These are phyloP conservation scores for Scaeva pyrastri DNA, from an alignment of 2,888 invertebrate genomes.

Conservation along the genomic window DNA sequence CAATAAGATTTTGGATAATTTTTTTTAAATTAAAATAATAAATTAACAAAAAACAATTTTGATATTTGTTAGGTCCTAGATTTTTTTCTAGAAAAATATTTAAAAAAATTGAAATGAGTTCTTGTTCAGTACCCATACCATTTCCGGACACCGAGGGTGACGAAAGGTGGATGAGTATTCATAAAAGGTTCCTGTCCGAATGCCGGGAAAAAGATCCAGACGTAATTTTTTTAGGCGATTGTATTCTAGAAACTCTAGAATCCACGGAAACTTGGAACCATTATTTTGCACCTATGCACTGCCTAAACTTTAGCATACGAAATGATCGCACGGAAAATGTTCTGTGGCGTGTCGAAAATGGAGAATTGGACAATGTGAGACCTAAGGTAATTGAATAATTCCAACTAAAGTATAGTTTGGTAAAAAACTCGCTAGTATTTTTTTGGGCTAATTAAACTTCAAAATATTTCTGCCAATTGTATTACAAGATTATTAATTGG, in stretches of 20 bases:
- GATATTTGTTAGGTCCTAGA: neutral
- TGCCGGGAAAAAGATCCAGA: constrained; percentile 96
- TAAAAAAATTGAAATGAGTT: constrained; percentile 87
- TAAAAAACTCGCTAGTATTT: neutral
- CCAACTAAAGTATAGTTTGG: neutral
- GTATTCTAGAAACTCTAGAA: constrained; percentile 93
- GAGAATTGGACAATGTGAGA: constrained; percentile 94
- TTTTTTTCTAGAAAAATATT: constrained; percentile 7
- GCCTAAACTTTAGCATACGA: constrained; percentile 93
- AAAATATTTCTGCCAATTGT: too few species aligned
- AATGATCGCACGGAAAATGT: constrained; percentile 95
- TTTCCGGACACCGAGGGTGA: constrained; percentile 92
- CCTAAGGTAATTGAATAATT: constrained; percentile 88
- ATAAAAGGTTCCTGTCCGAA: constrained; percentile 93
- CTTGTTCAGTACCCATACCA: constrained; percentile 89
- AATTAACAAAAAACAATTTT: neutral
- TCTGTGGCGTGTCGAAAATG: constrained; percentile 95
- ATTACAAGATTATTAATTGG: too few species aligned
- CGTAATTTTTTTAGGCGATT: constrained; percentile 96
- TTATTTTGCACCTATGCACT: constrained; percentile 95
- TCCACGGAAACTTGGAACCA: constrained; percentile 94
- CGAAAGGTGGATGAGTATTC: constrained; percentile 90
- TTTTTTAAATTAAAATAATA: constrained; percentile 1
- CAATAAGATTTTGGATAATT: constrained; percentile 25
- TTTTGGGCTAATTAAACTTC: too few species aligned